Evolutionary conservation across 2,797 vertebrate species (phyloP).

Genomic region (Gymnopithys bicolor): DNA sequence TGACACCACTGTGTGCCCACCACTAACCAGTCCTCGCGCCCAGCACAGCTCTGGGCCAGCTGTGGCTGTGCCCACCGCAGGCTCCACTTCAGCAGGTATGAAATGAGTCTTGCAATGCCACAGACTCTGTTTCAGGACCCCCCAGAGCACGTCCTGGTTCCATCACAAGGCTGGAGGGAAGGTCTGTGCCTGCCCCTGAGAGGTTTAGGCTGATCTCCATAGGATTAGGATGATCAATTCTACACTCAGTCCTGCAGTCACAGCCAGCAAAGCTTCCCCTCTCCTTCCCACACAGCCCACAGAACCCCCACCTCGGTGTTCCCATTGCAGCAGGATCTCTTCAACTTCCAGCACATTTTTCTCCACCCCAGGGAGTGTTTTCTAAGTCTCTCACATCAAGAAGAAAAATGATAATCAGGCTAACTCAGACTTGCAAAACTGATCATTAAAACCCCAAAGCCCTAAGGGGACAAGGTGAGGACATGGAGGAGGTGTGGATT

Average conservation of each 20-base stretch:
- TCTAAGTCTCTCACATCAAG: neutral
- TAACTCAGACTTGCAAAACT: neutral
- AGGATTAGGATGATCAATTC: neutral
- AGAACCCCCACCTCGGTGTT: rapidly evolving
- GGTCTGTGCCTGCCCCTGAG: neutral
- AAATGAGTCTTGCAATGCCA: rapidly evolving
- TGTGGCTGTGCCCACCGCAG: neutral
- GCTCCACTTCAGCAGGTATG: neutral
- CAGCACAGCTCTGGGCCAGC: neutral
- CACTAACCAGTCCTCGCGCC: rapidly evolving
- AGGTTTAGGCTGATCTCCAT: rapidly evolving
- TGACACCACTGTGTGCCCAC: neutral
- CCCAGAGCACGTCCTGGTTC: neutral
- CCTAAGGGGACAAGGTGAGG: neutral
- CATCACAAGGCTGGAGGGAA: neutral
- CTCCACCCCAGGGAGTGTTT: neutral
- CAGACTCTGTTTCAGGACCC: neutral
- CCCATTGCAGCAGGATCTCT: neutral
- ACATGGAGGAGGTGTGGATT: rapidly evolving
- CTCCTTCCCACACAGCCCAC: rapidly evolving
- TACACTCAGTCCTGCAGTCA: rapidly evolving
- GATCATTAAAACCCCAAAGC: neutral
- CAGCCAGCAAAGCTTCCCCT: neutral
- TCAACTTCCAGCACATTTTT: neutral
- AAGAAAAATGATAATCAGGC: neutral